Percentiles rank a stretch among this genome's conserved stretches.
phyloP scores from a whole-genome alignment of 2,888 invertebrate species.

The Catocala nupta region DNA sequence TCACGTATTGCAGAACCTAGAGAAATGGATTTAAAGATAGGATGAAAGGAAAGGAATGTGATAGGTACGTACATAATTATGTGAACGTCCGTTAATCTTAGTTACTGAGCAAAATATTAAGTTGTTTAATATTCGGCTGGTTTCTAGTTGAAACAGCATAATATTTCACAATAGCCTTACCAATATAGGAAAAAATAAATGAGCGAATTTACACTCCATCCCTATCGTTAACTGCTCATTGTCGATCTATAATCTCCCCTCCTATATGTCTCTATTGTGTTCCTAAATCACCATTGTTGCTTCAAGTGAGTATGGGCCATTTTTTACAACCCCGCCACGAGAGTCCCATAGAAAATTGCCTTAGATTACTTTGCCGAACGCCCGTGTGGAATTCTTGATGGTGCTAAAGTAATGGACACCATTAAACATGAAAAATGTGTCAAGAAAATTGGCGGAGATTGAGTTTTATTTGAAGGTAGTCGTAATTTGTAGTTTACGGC shows the following conservation, averaged over 20 bases:
- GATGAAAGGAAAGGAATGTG: too few relatives aligned
- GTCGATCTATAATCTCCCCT: constrained; percentile 56
- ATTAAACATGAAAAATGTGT: constrained; percentile 42
- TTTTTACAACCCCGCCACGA: constrained; percentile 36
- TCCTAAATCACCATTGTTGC: constrained; percentile 66
- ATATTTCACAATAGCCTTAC: neutral
- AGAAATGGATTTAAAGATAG: too few relatives aligned
- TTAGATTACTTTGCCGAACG: constrained; percentile 44
- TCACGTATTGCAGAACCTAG: too few relatives aligned
- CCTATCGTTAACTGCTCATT: constrained; percentile 50
- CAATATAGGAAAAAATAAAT: constrained; percentile 18
- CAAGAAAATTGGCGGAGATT: constrained; percentile 18
- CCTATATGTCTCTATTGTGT: constrained; percentile 56
- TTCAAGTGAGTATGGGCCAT: constrained; percentile 60
- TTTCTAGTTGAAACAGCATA: too few relatives aligned
- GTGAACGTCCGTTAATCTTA: too few relatives aligned
- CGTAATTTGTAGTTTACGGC: neutral
- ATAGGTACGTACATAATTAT: too few relatives aligned
- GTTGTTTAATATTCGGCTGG: too few relatives aligned
- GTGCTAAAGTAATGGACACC: constrained; percentile 39
- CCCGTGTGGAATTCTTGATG: constrained; percentile 28
- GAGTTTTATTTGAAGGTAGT: constrained; percentile 11
- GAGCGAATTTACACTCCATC: constrained; percentile 26
- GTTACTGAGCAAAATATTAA: too few relatives aligned
- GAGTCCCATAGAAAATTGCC: constrained; percentile 42